Base-by-base conservation (phyloP, 2,888 invertebrate species). In the Anoncus sp. region DNA sequence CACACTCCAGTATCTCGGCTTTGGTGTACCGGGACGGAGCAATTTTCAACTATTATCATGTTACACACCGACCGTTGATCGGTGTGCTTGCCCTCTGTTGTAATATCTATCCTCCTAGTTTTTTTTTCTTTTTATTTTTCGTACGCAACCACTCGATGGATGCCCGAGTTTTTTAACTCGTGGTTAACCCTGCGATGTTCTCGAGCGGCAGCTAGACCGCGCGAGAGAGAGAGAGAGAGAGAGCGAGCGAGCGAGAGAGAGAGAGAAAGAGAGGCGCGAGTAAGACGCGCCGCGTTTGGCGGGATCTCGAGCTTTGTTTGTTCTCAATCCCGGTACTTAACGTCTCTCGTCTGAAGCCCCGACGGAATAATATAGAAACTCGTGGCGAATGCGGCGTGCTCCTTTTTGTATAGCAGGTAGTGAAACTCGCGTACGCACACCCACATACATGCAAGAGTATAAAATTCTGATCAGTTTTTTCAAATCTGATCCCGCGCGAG, bases 1-100 rank as follows among this genome's bases (percentile, higher is more conserved):
- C 88, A 89, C 90, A 87, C 91, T 91, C 91, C 91, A 88, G 90
- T 90, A 87, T 90, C 88, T 84, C 82, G 83, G 85, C 81, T 74
- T 81, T 85, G 75, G 66, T 71, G 73, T 65, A 79, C 79, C 51
- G 49, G 53, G 24, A 57, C 27, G 55, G 66, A 71, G 76, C 76
- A 78, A 81, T 78, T 73, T 81, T 83, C 78, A 81, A 82, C 82
- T 77, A 81, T 82, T 84, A 85, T 87, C 89, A 88, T 90, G 87
- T 87, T 76, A 71, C 65, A 60, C 86, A 85, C 81, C 75, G 75
- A 73, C 74, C 69, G 65, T 63, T 71, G 24, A 53, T 72, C 75
- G 79, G 80, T 77, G 80, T 75, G 80, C 77, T 81, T 62, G 22
- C 55, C 70, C 43, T 72, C 35, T 65, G 38, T 65, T 38, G 31